phyloP scores from a whole-genome alignment of 1,140 invertebrate species.

The Drosophila erecta region DNA sequence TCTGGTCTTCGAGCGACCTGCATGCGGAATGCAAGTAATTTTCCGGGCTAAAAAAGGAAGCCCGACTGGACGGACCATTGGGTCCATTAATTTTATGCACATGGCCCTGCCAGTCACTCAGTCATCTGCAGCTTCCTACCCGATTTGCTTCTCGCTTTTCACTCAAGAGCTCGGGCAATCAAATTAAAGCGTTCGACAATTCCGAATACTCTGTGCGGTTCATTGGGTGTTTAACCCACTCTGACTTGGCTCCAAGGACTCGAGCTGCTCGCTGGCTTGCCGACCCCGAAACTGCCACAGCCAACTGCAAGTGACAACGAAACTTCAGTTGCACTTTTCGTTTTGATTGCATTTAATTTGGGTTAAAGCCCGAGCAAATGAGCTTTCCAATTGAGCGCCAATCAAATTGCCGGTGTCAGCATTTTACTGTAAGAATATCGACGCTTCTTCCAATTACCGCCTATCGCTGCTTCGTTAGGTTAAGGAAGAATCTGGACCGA shows the following conservation, averaged over 20 bases:
- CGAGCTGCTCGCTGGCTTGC: neutral
- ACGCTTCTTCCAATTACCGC: neutral
- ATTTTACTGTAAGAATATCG: constrained; percentile 14
- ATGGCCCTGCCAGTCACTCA: constrained; percentile 35
- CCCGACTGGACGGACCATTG: constrained; percentile 20
- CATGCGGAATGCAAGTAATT: constrained; percentile 36
- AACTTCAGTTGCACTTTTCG: constrained; percentile 43
- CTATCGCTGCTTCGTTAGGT: neutral
- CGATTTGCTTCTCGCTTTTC: constrained; percentile 14
- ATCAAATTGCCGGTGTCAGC: constrained; percentile 39
- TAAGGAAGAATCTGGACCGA: neutral
- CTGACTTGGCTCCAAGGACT: constrained; percentile 20
- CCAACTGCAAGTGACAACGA: constrained; percentile 40
- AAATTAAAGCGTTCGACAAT: constrained; percentile 65
- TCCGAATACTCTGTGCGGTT: constrained; percentile 48
- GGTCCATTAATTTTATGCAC: constrained; percentile 67
- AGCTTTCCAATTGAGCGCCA: constrained; percentile 39
- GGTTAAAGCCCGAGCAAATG: constrained; percentile 40
- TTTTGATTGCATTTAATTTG: constrained; percentile 49
- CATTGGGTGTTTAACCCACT: constrained; percentile 25
- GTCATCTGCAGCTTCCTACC: constrained; percentile 40
- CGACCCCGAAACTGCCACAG: constrained; percentile 12
- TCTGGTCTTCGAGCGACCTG: constrained; percentile 3
- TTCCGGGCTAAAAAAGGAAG: constrained; percentile 22
- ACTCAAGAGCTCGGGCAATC: constrained; percentile 45